Percentiles rank a stretch among this genome's conserved stretches.
Conservation (phyloP, 2,888 invertebrate genomes). For the Desoria tigrina region DNA sequence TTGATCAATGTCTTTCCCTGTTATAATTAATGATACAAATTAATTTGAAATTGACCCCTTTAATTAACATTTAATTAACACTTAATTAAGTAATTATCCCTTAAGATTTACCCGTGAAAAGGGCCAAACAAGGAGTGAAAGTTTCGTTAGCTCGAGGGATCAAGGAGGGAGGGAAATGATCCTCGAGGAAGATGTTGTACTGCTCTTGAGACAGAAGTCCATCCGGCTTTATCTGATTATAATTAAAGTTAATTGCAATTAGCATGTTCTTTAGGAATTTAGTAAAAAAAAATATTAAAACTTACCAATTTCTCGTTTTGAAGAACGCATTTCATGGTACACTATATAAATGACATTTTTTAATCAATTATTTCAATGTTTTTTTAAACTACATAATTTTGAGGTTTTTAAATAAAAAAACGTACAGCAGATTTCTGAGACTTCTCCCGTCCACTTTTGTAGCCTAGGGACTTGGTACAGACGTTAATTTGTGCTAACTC, state of each 20-base stretch:
- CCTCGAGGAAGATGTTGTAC: slow-evolving; percentile 13
- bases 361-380: too few species aligned
- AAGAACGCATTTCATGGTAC: slow-evolving; percentile 34
- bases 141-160: slow-evolving; percentile 24
- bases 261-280: background rate
- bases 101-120: slow-evolving; percentile 26
- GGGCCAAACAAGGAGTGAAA: slow-evolving; percentile 29
- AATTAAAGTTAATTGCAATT: background rate
- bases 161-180: slow-evolving; percentile 30
- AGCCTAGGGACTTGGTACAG: slow-evolving; percentile 31
- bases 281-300: background rate
- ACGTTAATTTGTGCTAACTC: slow-evolving; percentile 27
- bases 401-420: slow-evolving; percentile 1
- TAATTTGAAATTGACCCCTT: too few species aligned
- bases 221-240: background rate
- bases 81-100: too few species aligned
- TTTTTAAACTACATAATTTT: too few species aligned
- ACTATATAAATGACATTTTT: slow-evolving; percentile 18
- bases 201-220: slow-evolving; percentile 15
- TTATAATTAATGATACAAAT: slow-evolving; percentile 9
- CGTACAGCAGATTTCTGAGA: slow-evolving; percentile 32
- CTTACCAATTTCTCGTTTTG: slow-evolving; percentile 26
- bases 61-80: background rate
- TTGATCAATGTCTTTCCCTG: slow-evolving; percentile 21
- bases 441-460: slow-evolving; percentile 33